A percentile compares a stretch with the other conserved stretches of the same genome.
Conservation (phyloP, 2,797 vertebrate genomes). For the Danio aesculapii region DNA sequence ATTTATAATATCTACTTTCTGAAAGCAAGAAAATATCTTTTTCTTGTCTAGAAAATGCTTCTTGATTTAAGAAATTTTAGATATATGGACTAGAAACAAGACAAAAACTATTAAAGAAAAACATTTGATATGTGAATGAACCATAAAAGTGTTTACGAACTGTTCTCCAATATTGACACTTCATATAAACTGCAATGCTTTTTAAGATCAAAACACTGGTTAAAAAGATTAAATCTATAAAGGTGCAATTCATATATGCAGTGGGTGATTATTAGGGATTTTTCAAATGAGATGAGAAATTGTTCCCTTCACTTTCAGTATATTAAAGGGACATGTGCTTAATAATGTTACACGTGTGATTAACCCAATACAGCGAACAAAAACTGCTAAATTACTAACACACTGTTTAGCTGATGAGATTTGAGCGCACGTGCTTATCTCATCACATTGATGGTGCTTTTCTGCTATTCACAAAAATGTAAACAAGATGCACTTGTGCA, state of each 20-base stretch:
- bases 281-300: not conserved
- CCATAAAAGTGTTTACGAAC: too few relatives aligned
- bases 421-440: not conserved
- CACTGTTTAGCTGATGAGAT: constrained; percentile 1
- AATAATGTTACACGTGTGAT: not conserved
- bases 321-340: not conserved
- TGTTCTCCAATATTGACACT: not conserved
- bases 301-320: not conserved
- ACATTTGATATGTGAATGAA: too few relatives aligned
- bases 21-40: too few relatives aligned
- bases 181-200: not conserved
- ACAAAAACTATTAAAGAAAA: too few relatives aligned
- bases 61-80: too few relatives aligned
- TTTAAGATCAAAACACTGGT: not conserved
- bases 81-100: too few relatives aligned
- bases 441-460: constrained; percentile 12
- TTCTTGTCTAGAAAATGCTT: too few relatives aligned
- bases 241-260: not conserved
- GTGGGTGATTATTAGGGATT: not conserved
- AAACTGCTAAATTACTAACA: not conserved
- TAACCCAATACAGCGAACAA: not conserved
- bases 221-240: not conserved
- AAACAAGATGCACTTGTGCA: not conserved
- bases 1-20: too few relatives aligned
- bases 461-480: not conserved